A percentile compares a stretch with the other conserved stretches of the same genome.
These are phyloP conservation scores for Drosophila prolongata DNA, from an alignment of 2,888 invertebrate species.

Conservation along the genomic window DNA sequence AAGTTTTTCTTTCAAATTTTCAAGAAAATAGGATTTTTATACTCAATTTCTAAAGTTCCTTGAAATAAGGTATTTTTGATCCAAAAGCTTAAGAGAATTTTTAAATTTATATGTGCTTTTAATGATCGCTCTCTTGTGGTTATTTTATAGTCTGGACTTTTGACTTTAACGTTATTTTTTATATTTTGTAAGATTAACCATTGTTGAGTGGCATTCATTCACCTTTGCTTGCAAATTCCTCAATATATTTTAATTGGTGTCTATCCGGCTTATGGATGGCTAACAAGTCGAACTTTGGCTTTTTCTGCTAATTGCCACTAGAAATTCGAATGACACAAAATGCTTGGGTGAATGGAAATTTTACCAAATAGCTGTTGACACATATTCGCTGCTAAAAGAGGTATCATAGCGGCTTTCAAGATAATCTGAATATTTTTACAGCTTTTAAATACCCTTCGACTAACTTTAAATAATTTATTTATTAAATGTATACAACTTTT, in stretches of 20 bases:
- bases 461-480: not conserved
- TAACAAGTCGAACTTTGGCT: conserved; percentile 37
- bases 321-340: conserved; percentile 32
- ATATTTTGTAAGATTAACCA: too few relatives aligned
- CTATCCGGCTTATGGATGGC: conserved; percentile 19
- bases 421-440: not conserved
- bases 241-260: conserved; percentile 77
- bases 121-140: too few relatives aligned
- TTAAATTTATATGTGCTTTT: too few relatives aligned
- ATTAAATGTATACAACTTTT: too few relatives aligned
- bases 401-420: not conserved
- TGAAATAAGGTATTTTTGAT: too few relatives aligned
- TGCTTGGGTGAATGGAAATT: conserved; percentile 17
- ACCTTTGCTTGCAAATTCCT: conserved; percentile 6
- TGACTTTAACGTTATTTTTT: too few relatives aligned
- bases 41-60: too few relatives aligned
- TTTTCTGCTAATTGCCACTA: conserved; percentile 69
- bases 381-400: conserved; percentile 14
- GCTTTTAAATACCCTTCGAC: not conserved
- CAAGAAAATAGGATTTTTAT: too few relatives aligned
- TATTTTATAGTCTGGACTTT: too few relatives aligned
- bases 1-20: too few relatives aligned
- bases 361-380: conserved; percentile 37
- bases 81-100: too few relatives aligned
- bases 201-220: not conserved